Base-by-base conservation (phyloP, 1,140 invertebrate species). In the Reticulitermes speratus region DNA sequence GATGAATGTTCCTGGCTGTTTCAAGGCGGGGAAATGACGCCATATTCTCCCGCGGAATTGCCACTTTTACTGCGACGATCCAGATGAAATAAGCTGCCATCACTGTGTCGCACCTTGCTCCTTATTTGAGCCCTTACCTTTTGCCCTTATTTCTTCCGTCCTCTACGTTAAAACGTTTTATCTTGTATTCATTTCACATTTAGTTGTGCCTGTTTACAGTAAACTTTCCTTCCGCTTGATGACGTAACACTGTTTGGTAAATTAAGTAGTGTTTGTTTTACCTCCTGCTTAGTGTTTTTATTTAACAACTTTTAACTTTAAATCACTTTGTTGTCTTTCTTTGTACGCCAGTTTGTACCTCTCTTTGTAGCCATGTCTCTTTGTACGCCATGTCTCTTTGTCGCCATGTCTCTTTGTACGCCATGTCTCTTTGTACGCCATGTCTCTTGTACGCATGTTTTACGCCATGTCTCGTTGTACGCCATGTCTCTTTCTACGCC, bases 1-100 rank as follows among this genome's bases (percentile, higher is more conserved):
- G 65, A 75, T 75, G 65, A 75, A 75, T 75, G 65, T 75, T 75
- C 25, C 65, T 75, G 65, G 65, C 65, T 75, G 65, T 75, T 75
- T 30, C 65, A 75, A 75, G 65, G 65, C 65, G 65, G 65, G 65
- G 65, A 75, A 75, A 75, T 75, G 65, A 75, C n/a, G 65, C 65
- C 65, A 75, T 75, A n/a, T 75, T 75, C 65, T 30, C 65, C 65
- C 65, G 9, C 65, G 65, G 25, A 75, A 75, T 75, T 25, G 65
- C 65, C 65, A 75, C 65, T 75, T 75, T 75, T 75, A 75, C n/a
- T 75, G 65, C 65, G 30, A 9, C 65, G 65, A 75, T 75, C 25
- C 5, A 75, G 25, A 25, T 75, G 30, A 38, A 75, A 75, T 75
- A 75, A 75, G 65, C 65, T 30, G n/a, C 6, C 65, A 75, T 30